Evolutionary conservation across 2,113 vertebrate species (phyloP).

Genomic region (Hippocampus abdominalis): DNA sequence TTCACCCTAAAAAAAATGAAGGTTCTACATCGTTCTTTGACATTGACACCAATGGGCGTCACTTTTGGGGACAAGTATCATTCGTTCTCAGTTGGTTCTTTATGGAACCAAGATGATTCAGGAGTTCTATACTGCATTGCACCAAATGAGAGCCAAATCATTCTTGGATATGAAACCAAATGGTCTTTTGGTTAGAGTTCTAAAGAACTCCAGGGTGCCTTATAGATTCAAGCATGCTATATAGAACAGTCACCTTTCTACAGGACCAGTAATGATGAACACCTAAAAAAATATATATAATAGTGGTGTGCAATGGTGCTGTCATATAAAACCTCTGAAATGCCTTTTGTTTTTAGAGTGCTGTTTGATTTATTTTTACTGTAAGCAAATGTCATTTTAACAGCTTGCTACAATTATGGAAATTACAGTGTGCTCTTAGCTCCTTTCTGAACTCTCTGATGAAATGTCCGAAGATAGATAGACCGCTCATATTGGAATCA

Average conservation of each 20-base stretch:
- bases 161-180: no score
- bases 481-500: constrained; percentile 16
- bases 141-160: not conserved
- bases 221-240: not conserved
- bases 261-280: not conserved
- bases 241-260: not conserved
- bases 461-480: not conserved
- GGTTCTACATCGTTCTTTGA: not conserved
- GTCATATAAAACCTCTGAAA: not conserved
- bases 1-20: not conserved
- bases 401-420: not conserved
- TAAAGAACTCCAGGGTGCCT: not conserved
- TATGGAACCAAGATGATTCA: no score
- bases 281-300: not conserved
- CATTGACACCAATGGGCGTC: no score
- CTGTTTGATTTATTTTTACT: not conserved
- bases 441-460: constrained; percentile 14
- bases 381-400: not conserved
- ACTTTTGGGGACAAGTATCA: no score
- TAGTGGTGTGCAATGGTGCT: not conserved
- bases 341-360: not conserved
- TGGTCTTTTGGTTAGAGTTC: not conserved
- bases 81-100: no score
- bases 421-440: constrained; percentile 9
- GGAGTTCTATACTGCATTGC: not conserved